Percentiles rank a stretch among this genome's conserved stretches.
phyloP scores from a whole-genome alignment of 1,140 invertebrate species.

The Eurosta solidaginis region DNA sequence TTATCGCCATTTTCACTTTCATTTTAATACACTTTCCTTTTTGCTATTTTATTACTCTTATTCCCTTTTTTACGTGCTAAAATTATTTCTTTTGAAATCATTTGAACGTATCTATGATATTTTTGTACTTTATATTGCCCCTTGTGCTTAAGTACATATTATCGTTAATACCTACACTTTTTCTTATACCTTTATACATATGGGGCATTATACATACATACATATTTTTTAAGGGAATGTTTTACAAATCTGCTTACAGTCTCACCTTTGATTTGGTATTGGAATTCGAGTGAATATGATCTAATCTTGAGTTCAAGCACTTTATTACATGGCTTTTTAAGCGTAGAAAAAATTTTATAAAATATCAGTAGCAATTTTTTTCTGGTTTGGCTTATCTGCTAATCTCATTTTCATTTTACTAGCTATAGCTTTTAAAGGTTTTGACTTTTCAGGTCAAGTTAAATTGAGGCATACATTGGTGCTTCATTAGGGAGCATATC shows the following conservation, averaged over 20 bases:
- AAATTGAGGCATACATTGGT: not conserved
- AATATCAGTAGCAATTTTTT: not conserved
- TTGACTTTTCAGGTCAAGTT: not conserved
- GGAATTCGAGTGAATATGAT: not conserved
- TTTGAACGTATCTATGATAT: not conserved
- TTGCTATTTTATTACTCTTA: not conserved
- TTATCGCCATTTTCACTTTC: not conserved
- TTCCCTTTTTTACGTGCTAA: not conserved
- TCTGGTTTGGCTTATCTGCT: not conserved
- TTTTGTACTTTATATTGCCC: not conserved
- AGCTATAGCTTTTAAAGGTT: not conserved
- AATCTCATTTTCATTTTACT: not conserved
- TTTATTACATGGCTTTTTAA: too few relatives aligned
- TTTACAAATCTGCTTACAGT: not conserved
- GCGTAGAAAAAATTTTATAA: not conserved
- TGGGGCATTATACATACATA: too few relatives aligned
- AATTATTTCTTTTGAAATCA: not conserved
- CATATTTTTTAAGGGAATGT: too few relatives aligned
- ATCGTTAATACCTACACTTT: not conserved
- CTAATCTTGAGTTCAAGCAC: too few relatives aligned
- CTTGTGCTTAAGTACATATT: not conserved
- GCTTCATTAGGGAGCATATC: too few relatives aligned
- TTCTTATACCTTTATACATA: too few relatives aligned
- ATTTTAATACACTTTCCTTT: not conserved
- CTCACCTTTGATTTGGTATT: not conserved